Conservation (phyloP, 2,113 vertebrate species). For the Notarius lentiginosus region DNA sequence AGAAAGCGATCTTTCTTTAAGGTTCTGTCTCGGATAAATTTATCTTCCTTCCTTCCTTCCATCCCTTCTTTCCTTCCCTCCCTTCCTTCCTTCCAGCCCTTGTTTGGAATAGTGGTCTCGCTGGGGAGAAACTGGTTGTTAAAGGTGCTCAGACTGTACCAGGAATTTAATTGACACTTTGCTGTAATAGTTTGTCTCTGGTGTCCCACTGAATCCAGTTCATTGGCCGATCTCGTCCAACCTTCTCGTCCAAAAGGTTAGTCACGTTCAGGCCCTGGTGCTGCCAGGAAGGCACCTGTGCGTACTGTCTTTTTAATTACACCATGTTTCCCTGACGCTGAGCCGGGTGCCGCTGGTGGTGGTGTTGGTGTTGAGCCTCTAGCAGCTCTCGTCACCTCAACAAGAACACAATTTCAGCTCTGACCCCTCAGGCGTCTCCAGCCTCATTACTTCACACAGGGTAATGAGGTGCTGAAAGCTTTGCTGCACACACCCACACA, state of each 20-base stretch:
- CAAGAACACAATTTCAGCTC: neutral
- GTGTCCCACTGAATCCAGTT: neutral
- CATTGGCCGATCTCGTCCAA: neutral
- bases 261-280: neutral
- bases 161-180: neutral
- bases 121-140: neutral
- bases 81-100: neutral
- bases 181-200: neutral
- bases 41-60: neutral
- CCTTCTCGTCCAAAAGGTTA: neutral
- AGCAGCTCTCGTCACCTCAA: slow-evolving; percentile 13
- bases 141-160: neutral
- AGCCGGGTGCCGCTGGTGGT: neutral
- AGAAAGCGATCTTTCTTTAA: neutral
- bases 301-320: slow-evolving; percentile 24
- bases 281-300: neutral
- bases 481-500: slow-evolving; percentile 31
- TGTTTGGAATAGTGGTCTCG: neutral
- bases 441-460: slow-evolving; percentile 30
- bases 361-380: neutral
- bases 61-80: neutral
- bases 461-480: slow-evolving; percentile 44
- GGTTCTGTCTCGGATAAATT: neutral
- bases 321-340: neutral
- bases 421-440: neutral